Conservation (phyloP, 92 coral and sea anemone genomes). For the Umimayanthus chanpuru region DNA sequence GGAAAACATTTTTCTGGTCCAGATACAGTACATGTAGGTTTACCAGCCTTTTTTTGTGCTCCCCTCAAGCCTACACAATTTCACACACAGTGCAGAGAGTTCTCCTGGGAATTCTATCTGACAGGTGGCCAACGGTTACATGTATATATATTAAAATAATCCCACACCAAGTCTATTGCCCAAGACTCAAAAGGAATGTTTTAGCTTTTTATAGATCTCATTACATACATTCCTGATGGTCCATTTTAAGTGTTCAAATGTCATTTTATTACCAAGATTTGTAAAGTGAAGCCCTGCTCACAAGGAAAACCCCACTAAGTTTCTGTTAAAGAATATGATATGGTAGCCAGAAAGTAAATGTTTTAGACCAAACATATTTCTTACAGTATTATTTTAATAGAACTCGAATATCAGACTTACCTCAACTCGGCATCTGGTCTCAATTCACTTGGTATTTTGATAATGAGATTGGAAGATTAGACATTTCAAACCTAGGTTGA, state of each 20-base stretch:
- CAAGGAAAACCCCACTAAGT: neutral
- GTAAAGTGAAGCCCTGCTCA: neutral
- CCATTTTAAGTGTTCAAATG: constrained; percentile 4
- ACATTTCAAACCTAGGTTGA: neutral
- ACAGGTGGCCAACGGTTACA: neutral
- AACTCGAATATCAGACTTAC: neutral
- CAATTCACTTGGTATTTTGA: constrained; percentile 8
- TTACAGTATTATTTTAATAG: too few relatives aligned
- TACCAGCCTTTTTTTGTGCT: too few relatives aligned
- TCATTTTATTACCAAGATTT: neutral
- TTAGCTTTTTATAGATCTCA: constrained; percentile 7
- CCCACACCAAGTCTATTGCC: neutral
- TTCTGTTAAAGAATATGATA: neutral
- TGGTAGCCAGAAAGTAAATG: too few relatives aligned
- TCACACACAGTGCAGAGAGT: neutral
- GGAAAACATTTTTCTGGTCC: too few relatives aligned
- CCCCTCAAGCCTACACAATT: too few relatives aligned
- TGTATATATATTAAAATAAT: neutral
- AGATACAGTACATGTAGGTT: too few relatives aligned
- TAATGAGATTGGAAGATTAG: constrained; percentile 22
- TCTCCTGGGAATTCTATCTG: neutral
- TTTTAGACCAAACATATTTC: too few relatives aligned
- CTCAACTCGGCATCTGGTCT: neutral
- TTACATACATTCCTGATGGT: neutral
- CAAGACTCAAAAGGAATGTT: neutral